These are phyloP conservation scores for Nyctereutes procyonoides DNA, from an alignment of 2,113 vertebrate species.

Conservation along the genomic window DNA sequence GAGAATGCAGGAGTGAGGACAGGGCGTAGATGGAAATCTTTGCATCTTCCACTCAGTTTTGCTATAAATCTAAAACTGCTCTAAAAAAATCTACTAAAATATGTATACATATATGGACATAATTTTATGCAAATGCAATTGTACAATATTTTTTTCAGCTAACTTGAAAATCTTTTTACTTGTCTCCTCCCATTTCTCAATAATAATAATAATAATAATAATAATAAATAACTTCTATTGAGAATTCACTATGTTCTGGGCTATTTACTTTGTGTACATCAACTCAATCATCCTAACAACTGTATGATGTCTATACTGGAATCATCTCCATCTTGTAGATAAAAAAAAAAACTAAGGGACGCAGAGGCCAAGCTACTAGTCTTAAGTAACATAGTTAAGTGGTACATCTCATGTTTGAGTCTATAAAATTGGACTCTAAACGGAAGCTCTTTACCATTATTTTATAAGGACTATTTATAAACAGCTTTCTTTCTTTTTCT, in stretches of 20 bases:
- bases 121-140: neutral
- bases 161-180: neutral
- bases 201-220: no score
- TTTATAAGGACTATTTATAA: neutral
- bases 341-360: neutral
- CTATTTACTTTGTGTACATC: neutral
- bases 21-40: neutral
- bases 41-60: neutral
- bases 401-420: neutral
- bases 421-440: neutral
- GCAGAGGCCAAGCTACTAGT: neutral
- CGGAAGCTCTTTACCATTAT: neutral
- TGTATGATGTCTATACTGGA: neutral
- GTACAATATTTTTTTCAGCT: neutral
- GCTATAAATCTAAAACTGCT: neutral
- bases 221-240: neutral
- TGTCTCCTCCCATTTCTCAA: neutral
- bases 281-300: neutral
- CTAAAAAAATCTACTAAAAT: neutral
- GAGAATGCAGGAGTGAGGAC: neutral
- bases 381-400: neutral
- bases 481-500: neutral
- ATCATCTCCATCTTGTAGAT: neutral
- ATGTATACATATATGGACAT: neutral
- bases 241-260: neutral